Base-by-base conservation (phyloP, 1,140 invertebrate species). In the Choristoneura fumiferana region DNA sequence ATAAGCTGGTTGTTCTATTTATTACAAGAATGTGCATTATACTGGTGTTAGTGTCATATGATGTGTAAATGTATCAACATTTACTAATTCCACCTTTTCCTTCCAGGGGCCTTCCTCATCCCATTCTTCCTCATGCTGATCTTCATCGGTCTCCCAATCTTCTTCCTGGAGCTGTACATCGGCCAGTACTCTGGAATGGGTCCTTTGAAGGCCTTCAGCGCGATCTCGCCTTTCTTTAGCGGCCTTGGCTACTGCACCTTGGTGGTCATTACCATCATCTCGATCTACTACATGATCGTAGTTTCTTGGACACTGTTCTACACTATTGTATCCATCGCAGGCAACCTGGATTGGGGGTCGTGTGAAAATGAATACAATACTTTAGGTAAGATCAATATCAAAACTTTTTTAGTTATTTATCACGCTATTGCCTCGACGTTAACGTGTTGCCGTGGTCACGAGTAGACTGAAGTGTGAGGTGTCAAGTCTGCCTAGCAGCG, bases 211-310 rank as follows among this genome's bases (percentile, higher is more conserved):
- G 91, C 92, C 0, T 93, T 93, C 69, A 78, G 69, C 0, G 81
- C 91, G 0, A 92, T 94, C 61, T 90, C 91, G 1, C 93, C 93
- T 1, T 90, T 92, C 43, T 93, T 94, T 73, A 90, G 66, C 43
- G 93, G 93, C 0, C 76, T 94, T 0, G 94, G 94, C 6, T 92
- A 94, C 54, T 94, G 92, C 53, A 93, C 92, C 4, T 80, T 95
- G 10, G 91, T 96, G 8, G 94, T 97, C 55, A 96, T 96, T 0
- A 92, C 91, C 17, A 91, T 95, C 67, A 92, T 97, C 18, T 95
- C 94, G 43, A 92, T 95, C 5, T 97, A 96, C 75, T 97, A 96
- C 78, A 96, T 95, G 91, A 92, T 96, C 4, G 95, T 97, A 40
- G 92, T 96, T 0, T 91, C 94, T 0, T 96, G 95, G 95, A 93